Percentiles rank a stretch among this genome's conserved stretches.
phyloP scores from a whole-genome alignment of 2,888 invertebrate genomes.

The Limnephilus auricula region DNA sequence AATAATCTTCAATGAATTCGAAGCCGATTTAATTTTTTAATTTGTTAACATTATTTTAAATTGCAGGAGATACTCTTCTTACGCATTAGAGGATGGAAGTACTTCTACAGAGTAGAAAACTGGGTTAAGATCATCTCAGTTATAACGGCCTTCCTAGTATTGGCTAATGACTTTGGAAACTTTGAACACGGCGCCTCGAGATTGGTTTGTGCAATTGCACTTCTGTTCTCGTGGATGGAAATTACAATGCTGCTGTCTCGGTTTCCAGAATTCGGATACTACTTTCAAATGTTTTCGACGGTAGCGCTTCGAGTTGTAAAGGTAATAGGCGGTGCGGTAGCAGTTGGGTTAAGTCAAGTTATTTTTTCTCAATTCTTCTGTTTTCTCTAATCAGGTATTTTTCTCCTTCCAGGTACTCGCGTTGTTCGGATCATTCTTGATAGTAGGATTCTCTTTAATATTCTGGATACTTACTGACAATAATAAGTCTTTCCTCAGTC shows the following conservation, averaged over 20 bases:
- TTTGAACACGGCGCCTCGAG: conserved; percentile 69
- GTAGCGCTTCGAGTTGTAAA: conserved; percentile 78
- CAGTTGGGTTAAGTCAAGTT: background rate
- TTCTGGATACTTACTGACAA: conserved; percentile 79
- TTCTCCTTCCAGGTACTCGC: conserved; percentile 74
- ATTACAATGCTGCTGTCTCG: conserved; percentile 78
- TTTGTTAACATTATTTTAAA: background rate
- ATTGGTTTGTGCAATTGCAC: conserved; percentile 76
- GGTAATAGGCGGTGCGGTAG: conserved; percentile 69
- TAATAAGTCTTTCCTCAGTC: conserved; percentile 75
- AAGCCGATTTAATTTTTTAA: background rate
- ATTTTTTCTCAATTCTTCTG: background rate
- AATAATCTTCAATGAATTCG: background rate
- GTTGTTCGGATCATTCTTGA: conserved; percentile 72
- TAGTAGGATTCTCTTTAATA: conserved; percentile 78
- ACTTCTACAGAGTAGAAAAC: conserved; percentile 77
- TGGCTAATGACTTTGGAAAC: conserved; percentile 68
- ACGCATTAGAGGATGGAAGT: conserved; percentile 75
- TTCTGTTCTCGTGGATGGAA: conserved; percentile 78
- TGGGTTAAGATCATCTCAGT: conserved; percentile 78
- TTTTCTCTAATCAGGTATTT: background rate
- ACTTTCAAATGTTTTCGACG: conserved; percentile 80
- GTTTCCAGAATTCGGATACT: conserved; percentile 79
- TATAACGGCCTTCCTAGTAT: conserved; percentile 72
- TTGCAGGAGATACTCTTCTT: conserved; percentile 77